Percentiles rank a stretch among this genome's conserved stretches.
phyloP scores from a whole-genome alignment of 1,140 invertebrate genomes.

The Nasonia longicornis region DNA sequence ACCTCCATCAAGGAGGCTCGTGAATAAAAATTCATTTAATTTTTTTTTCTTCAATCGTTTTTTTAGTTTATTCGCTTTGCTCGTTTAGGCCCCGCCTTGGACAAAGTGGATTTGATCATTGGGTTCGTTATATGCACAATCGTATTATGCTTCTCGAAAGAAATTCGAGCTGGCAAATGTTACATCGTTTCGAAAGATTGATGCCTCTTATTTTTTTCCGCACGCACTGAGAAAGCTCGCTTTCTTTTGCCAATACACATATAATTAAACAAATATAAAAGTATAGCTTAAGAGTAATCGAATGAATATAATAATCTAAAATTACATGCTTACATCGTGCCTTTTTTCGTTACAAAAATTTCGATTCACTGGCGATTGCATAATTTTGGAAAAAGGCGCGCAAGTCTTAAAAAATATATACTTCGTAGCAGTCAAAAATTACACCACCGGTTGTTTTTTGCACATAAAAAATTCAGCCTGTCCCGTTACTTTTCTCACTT shows the following conservation, averaged over 20 bases:
- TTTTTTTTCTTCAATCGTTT: constrained; percentile 27
- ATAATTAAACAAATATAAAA: constrained; percentile 15
- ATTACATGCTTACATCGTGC: background rate
- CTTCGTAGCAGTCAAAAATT: constrained; percentile 11
- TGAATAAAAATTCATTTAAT: constrained; percentile 36
- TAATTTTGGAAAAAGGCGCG: constrained; percentile 21
- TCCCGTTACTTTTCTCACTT: background rate
- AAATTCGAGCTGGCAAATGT: constrained; percentile 10
- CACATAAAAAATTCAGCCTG: constrained; percentile 18
- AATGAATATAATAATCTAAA: background rate
- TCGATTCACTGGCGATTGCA: constrained; percentile 7
- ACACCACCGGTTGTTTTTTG: constrained; percentile 29
- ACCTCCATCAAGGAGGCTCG: constrained; percentile 39
- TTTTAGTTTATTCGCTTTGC: constrained; percentile 28
- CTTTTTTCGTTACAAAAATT: constrained; percentile 9
- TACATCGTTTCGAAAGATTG: constrained; percentile 43
- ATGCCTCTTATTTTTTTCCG: constrained; percentile 25
- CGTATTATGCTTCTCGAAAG: constrained; percentile 29
- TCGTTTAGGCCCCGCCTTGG: constrained; percentile 40
- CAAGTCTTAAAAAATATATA: constrained; percentile 32
- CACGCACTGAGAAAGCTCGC: constrained; percentile 20
- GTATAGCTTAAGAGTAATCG: constrained; percentile 9
- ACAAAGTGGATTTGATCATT: constrained; percentile 44
- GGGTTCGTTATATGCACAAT: constrained; percentile 37
- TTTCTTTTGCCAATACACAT: constrained; percentile 14